Conservation (phyloP, 2,113 vertebrate genomes). For the Rhinolophus sinicus region DNA sequence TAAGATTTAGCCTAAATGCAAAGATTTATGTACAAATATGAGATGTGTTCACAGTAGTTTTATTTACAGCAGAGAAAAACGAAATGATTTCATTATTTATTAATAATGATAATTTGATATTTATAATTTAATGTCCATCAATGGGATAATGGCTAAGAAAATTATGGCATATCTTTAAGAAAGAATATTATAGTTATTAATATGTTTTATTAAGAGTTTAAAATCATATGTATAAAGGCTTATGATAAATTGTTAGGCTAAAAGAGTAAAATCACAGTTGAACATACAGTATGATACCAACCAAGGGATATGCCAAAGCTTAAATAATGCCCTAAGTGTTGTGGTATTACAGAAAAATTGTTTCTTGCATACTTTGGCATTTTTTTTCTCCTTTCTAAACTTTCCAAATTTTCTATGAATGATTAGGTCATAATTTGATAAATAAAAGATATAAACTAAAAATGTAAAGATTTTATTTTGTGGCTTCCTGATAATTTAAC, state of each 20-base stretch:
- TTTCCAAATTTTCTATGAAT: not conserved
- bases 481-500: not conserved
- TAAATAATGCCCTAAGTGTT: not conserved
- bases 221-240: not conserved
- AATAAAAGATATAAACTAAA: slow-evolving; percentile 24
- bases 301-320: not conserved
- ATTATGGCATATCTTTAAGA: not conserved
- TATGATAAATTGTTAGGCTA: slow-evolving; percentile 9
- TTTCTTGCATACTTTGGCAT: not conserved
- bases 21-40: not conserved
- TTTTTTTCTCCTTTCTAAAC: not conserved
- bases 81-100: not conserved
- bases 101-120: slow-evolving; percentile 33
- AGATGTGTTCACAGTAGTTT: not conserved
- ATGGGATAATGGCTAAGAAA: not conserved
- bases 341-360: not conserved
- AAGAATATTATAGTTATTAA: not conserved
- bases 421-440: not conserved
- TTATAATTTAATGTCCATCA: slow-evolving; percentile 32
- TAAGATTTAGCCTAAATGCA: not conserved
- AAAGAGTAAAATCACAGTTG: slow-evolving; percentile 37
- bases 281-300: not conserved
- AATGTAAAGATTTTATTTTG: slow-evolving; percentile 10
- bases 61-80: slow-evolving; percentile 1
- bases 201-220: slow-evolving; percentile 37